Evolutionary conservation across 2,888 invertebrate species (phyloP), one percentile per base, ranked within the genome.

Genomic region (Marronus borbonicus): DNA sequence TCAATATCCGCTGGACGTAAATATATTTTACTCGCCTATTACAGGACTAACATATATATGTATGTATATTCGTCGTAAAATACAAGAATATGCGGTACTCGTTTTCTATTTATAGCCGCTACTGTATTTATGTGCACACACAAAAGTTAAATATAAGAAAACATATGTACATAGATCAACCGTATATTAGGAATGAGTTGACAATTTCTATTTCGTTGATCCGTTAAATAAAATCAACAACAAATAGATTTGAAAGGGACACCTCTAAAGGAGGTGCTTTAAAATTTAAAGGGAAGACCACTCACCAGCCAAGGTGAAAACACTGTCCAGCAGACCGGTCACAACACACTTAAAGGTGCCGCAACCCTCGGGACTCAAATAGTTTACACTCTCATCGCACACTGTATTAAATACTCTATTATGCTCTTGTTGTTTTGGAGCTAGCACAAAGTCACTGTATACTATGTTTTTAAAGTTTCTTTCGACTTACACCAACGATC

Each of bases 251-350:
- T 20, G 3, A 55, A 58, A 17, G 20, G 5, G 24, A 62, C 62
- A n/a, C 4, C 12, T 24, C 2, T 24, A 24, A 62, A n/a, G 2
- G 7, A 62, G 55, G 1, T 44, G 44, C 44, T 58, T 58, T 58
- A 58, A 62, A 62, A 12, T 62, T 28, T 62, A 62, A 62, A 62
- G 31, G 62, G 28, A 62, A 62, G 17, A 62, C 62, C 62, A 86
- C 86, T 86, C 85, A 86, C 86, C 86, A 85, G 85, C 85, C 86
- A 85, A 85, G 85, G 85, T 86, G 86, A 84, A 83, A 80, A 83
- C 82, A 81, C 82, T 81, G 80, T 82, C 74, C 79, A 83, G 81
- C 82, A 80, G 80, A 81, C 80, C 81, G 83, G 82, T 82, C 82
- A 83, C 84, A 84, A 83, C 85, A 84, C 85, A 84, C 84, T 81